Evolutionary conservation across 2,888 invertebrate genomes (phyloP), one percentile per base, ranked within the genome.

Genomic region (Pseudolycoriella hygida): DNA sequence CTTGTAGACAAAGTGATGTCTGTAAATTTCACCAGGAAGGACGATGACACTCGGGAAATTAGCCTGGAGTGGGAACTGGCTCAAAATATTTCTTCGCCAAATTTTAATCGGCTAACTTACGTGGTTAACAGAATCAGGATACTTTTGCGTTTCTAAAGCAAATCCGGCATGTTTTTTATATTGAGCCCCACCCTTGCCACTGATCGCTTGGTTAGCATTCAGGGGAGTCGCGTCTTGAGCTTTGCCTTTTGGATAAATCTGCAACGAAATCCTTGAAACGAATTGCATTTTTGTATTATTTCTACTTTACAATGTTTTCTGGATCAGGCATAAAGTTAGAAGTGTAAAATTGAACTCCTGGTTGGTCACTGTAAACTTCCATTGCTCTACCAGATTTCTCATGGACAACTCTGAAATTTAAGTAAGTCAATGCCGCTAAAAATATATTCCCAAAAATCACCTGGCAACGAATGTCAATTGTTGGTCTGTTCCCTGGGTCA

Each of bases 71-170:
- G 34, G 11, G 25, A 8, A 25, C n/a, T n/a, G n/a, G n/a, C n/a
- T n/a, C n/a, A 20, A 45, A 53, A 44, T 43, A 20, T 43, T 19
- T 39, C 42, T 51, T 38, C 32, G 31, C 30, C 41, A 47, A 47
- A 45, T 19, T 44, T 45, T 40, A 45, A 38, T 47, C 47, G 18
- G 40, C 45, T 40, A 49, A 60, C 73, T 73, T 62, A 82, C 83
- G 60, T 85, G 78, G 64, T 92, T 87, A 1, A 86, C 69, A 11
- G 90, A 86, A 65, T 96, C 86, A 0, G 94, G 93, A 67, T 79
- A 93, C 59, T 88, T 86, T 64, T 94, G 93, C 0, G 93, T 85
- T 69, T 93, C 90, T 44, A 93, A 66, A 57, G 89, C 90, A 56
- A 93, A 77, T 2, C 83, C 84, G 1, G 81, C 81, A 54, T 87